Percentiles rank a stretch among this genome's conserved stretches.
Evolutionary conservation across 2,113 vertebrate genomes (phyloP).

Genomic region (Notarius quadriscutis): DNA sequence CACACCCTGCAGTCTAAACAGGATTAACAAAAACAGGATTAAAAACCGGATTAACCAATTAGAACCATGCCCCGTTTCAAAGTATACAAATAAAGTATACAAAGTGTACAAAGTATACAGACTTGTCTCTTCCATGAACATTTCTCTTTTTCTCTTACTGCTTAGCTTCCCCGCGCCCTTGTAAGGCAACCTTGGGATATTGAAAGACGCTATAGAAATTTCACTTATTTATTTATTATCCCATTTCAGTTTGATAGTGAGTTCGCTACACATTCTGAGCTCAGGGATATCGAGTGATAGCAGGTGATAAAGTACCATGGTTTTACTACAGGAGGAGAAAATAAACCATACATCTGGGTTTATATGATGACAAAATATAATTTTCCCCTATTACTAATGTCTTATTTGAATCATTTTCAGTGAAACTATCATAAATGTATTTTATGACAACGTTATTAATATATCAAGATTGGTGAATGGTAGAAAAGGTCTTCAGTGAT

Average conservation of each 20-base stretch:
- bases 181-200: no score
- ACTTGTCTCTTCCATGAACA: no score
- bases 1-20: no score
- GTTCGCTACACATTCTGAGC: not conserved
- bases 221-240: not conserved
- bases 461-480: not conserved
- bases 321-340: not conserved
- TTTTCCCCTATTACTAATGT: not conserved
- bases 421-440: not conserved
- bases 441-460: not conserved
- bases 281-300: not conserved
- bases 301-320: not conserved
- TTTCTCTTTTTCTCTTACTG: no score
- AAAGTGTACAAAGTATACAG: no score
- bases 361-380: not conserved
- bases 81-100: no score
- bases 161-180: no score
- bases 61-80: not conserved
- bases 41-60: slow-evolving; percentile 1
- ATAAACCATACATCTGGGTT: not conserved
- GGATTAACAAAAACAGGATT: no score
- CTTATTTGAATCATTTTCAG: not conserved
- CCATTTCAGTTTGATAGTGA: not conserved
- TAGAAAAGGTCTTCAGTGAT: not conserved
- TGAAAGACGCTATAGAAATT: no score